Conservation (phyloP, 2,113 vertebrate genomes). For the Dicrurus megarhynchus region DNA sequence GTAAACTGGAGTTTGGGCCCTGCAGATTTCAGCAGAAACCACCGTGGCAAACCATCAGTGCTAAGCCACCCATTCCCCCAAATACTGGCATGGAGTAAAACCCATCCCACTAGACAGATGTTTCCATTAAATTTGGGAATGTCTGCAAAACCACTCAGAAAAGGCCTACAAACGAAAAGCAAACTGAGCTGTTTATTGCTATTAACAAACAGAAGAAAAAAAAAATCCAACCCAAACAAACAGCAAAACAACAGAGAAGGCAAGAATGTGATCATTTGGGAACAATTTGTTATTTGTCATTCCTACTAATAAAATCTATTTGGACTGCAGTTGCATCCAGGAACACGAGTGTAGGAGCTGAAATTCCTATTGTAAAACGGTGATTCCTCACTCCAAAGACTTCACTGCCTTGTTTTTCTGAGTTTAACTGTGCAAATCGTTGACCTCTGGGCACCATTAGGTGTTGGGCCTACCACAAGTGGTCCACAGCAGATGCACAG, state of each 20-base stretch:
- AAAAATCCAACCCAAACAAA: not conserved
- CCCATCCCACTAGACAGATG: not conserved
- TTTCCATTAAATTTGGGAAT: not conserved
- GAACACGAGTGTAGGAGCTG: not conserved
- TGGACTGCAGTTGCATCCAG: not conserved
- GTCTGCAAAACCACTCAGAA: not conserved
- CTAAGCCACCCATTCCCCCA: not conserved
- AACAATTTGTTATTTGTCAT: conserved; percentile 9
- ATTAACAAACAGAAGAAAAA: not conserved
- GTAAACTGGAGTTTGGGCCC: not conserved
- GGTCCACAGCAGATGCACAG: not conserved
- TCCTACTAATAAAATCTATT: not conserved
- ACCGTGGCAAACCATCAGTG: not conserved
- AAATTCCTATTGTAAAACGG: not conserved
- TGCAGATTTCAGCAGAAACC: not conserved
- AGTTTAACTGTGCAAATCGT: not conserved
- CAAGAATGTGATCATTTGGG: not conserved
- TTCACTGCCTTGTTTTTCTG: not conserved
- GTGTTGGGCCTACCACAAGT: not conserved
- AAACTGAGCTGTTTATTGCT: conserved; percentile 9
- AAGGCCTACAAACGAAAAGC: not conserved
- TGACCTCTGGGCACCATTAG: not conserved
- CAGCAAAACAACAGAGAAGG: not conserved
- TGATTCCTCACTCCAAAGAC: not conserved
- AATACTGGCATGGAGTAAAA: not conserved